phyloP scores from a whole-genome alignment of 2,888 invertebrate genomes.

The Siphonodentalium dalli region DNA sequence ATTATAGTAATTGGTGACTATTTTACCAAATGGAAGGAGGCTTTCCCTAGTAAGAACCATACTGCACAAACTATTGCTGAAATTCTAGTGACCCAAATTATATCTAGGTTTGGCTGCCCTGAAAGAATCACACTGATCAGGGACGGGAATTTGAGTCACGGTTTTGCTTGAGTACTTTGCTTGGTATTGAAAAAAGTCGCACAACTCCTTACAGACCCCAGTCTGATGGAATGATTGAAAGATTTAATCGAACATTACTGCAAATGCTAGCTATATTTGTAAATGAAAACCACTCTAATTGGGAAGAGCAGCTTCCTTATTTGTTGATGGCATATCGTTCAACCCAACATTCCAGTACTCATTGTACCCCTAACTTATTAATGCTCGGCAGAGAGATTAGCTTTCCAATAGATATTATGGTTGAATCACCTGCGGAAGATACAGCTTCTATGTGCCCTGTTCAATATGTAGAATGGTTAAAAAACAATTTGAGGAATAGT shows the following conservation, averaged over 20 bases:
- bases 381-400: slow-evolving; percentile 2
- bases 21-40: slow-evolving; percentile 21
- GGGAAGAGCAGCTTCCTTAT: too few species aligned
- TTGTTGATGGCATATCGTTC: slow-evolving; percentile 4
- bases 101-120: slow-evolving; percentile 8
- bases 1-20: slow-evolving; percentile 21
- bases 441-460: too few species aligned
- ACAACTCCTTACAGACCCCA: slow-evolving; percentile 15
- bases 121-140: slow-evolving; percentile 7
- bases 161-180: too few species aligned
- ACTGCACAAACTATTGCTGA: slow-evolving; percentile 19
- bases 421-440: not conserved
- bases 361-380: not conserved
- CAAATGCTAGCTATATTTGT: too few species aligned
- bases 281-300: too few species aligned
- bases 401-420: not conserved
- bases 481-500: too few species aligned
- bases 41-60: slow-evolving; percentile 17
- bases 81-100: slow-evolving; percentile 11
- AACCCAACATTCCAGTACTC: not conserved
- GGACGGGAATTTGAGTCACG: slow-evolving; percentile 7
- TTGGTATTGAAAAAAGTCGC: slow-evolving; percentile 7
- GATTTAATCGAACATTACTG: not conserved
- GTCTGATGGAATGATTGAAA: slow-evolving; percentile 6
- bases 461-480: too few species aligned